Percentiles rank a stretch among this genome's conserved stretches.
These are phyloP conservation scores for Thera obeliscata DNA, from an alignment of 2,888 invertebrate species.

Conservation along the genomic window DNA sequence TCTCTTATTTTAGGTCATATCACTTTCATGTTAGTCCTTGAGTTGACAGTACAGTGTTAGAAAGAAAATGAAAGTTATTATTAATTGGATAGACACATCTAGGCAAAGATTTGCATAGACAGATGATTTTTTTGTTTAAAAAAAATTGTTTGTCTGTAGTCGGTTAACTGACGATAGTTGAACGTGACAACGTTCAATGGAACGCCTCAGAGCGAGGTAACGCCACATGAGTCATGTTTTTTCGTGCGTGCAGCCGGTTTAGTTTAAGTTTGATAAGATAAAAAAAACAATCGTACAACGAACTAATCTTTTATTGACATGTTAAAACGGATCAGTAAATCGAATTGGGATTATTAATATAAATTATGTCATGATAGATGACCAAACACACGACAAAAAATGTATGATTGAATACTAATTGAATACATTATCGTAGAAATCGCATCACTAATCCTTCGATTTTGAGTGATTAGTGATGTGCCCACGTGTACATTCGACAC, in stretches of 20 bases:
- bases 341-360: constrained; percentile 27
- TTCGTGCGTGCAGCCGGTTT: too few species aligned
- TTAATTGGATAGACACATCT: constrained; percentile 56
- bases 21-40: constrained; percentile 69
- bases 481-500: constrained; percentile 52
- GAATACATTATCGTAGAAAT: constrained; percentile 30
- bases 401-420: constrained; percentile 8
- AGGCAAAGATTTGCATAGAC: constrained; percentile 53
- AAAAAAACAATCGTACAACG: constrained; percentile 21
- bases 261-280: background rate
- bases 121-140: background rate
- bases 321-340: constrained; percentile 23
- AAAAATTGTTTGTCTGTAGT: too few species aligned
- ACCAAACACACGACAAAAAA: constrained; percentile 35
- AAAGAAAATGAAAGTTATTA: constrained; percentile 73
- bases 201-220: too few species aligned
- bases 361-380: constrained; percentile 42
- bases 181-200: too few species aligned
- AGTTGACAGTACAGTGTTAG: constrained; percentile 47
- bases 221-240: too few species aligned
- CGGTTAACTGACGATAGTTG: too few species aligned
- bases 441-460: constrained; percentile 25
- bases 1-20: constrained; percentile 63
- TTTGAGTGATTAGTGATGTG: constrained; percentile 42
- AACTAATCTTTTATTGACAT: constrained; percentile 30